Base-by-base conservation (phyloP, 2,888 invertebrate genomes). In the Microplitis manilae region DNA sequence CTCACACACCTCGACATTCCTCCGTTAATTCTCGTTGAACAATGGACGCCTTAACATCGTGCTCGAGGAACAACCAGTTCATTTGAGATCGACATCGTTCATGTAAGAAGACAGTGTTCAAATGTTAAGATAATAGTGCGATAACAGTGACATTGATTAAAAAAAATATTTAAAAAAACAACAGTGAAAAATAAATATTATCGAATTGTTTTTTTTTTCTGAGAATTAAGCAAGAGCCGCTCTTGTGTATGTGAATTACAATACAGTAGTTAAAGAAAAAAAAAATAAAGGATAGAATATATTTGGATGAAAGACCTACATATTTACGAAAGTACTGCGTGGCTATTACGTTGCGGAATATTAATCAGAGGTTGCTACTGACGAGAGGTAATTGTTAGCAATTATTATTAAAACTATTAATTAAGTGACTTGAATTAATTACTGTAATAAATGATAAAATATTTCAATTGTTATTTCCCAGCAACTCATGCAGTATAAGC, bases 31-130 rank as follows among this genome's bases (percentile, higher is more conserved):
- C 20, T n/a, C 62, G n/a, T 62, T 62, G 9, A 62, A 62, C 62
- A 62, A 62, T 62, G 62, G 62, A 62, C 62, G 62, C 62, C 6
- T 4, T 8, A 62, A 62, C 20, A 62, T 62, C 62, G 62, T 62
- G 50, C 13, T 8, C 13, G 5, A 13, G 50, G 9, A 50, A 8
- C 9, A 50, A 13, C 50, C 13, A 50, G 50, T 5, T 50, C 50
- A 50, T 13, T 50, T 50, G 13, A 50, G 50, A 50, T 50, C 50
- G 5, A 50, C 50, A 8, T 8, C 50, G 50, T 50, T 41, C 7
- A 13, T 50, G 13, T 50, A 50, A 50, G 50, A 4, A 50, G 41
- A 41, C 9, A 50, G 5, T 4, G 13, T 50, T 50, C 8, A 50
- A 13, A 50, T 50, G 50, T 13, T 50, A 50, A 50, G 30, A 50